Conservation (phyloP, 2,797 vertebrate species). For the Artibeus lituratus region DNA sequence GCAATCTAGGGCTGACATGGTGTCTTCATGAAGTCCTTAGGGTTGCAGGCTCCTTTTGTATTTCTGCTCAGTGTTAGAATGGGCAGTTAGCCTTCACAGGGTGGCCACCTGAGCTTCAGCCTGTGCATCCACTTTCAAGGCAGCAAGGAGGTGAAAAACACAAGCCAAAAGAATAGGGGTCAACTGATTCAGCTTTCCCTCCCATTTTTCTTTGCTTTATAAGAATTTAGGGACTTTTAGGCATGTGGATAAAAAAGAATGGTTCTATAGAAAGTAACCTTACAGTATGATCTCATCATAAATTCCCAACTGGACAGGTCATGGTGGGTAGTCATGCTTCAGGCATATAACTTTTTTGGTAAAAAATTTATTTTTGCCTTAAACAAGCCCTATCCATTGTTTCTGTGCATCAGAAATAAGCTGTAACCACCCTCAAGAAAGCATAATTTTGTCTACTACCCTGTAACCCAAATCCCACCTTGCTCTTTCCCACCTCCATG, state of each 20-base stretch:
- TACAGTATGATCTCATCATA: not conserved
- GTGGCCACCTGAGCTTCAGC: not conserved
- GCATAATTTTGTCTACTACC: not conserved
- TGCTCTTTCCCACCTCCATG: not conserved
- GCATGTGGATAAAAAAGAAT: not conserved
- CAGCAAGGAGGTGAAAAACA: not conserved
- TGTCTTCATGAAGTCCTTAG: not conserved
- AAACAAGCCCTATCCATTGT: not conserved
- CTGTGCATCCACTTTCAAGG: not conserved
- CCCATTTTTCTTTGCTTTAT: not conserved
- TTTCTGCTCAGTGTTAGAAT: not conserved
- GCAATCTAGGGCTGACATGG: not conserved
- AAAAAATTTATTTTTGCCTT: not conserved
- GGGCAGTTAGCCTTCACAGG: not conserved
- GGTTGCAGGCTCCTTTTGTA: not conserved
- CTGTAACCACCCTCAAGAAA: not conserved
- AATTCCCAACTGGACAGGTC: not conserved
- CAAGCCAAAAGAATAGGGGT: not conserved
- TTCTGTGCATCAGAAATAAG: not conserved
- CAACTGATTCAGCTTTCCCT: not conserved
- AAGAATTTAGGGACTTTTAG: conserved; percentile 37
- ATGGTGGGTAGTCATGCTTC: not conserved
- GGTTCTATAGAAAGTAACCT: not conserved
- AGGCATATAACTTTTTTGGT: not conserved
- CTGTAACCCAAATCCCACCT: not conserved